phyloP scores from a whole-genome alignment of 2,888 invertebrate species.

The Nematopogon swammerdamellus region DNA sequence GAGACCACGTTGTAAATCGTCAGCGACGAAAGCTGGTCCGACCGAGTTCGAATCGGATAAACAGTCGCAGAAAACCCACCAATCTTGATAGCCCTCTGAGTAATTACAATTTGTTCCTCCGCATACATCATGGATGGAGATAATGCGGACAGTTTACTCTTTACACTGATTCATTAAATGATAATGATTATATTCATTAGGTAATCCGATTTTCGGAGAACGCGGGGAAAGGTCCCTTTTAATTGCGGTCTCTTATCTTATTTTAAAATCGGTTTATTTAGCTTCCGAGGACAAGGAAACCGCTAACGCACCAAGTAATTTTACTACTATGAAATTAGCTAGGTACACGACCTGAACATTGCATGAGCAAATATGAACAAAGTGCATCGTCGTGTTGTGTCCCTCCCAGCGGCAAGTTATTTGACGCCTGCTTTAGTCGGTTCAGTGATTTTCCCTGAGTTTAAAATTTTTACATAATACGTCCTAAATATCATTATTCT shows the following conservation, averaged over 20 bases:
- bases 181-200: slow-evolving; percentile 27
- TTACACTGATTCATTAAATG: slow-evolving; percentile 37
- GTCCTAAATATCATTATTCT: too few species aligned
- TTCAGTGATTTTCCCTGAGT: too few species aligned
- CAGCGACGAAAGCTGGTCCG: neutral
- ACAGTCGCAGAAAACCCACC: slow-evolving; percentile 20
- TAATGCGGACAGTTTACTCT: slow-evolving; percentile 19
- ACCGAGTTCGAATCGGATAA: slow-evolving; percentile 23
- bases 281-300: too few species aligned
- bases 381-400: too few species aligned
- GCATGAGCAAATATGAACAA: too few species aligned
- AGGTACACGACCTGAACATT: too few species aligned
- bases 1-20: neutral
- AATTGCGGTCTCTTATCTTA: neutral
- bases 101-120: slow-evolving; percentile 27
- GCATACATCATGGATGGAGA: slow-evolving; percentile 21
- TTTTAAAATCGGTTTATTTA: neutral
- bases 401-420: too few species aligned
- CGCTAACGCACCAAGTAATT: too few species aligned
- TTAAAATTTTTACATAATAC: too few species aligned
- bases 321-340: too few species aligned
- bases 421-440: too few species aligned
- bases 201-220: slow-evolving; percentile 7
- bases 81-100: slow-evolving; percentile 7
- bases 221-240: neutral